Evolutionary conservation across 2,113 vertebrate species (phyloP).

Genomic region (Podocnemis expansa): DNA sequence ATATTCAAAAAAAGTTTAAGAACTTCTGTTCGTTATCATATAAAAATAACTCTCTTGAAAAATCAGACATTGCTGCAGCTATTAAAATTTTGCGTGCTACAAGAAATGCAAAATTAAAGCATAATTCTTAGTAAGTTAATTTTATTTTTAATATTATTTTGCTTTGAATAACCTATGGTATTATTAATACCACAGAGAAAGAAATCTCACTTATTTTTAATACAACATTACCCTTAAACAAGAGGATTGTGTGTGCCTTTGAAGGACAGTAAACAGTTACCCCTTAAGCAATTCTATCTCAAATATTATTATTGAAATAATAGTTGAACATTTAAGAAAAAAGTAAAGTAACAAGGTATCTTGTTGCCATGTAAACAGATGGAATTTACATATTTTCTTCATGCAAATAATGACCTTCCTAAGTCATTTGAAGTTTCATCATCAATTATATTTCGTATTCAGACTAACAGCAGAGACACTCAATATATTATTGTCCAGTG

Average conservation of each 20-base stretch:
- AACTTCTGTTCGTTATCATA: not conserved
- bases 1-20: not conserved
- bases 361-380: slow-evolving; percentile 5
- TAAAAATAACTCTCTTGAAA: not conserved
- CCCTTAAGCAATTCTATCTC: not conserved
- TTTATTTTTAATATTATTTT: not conserved
- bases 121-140: not conserved
- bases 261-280: not conserved
- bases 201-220: not conserved
- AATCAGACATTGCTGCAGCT: not conserved
- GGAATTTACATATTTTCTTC: slow-evolving; percentile 28
- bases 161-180: not conserved
- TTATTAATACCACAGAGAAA: not conserved
- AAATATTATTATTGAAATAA: slow-evolving; percentile 25
- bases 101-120: not conserved
- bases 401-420: not conserved
- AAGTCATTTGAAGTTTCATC: slow-evolving; percentile 7
- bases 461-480: not conserved
- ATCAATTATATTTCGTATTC: slow-evolving; percentile 2
- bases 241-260: not conserved
- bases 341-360: slow-evolving; percentile 22
- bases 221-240: not conserved
- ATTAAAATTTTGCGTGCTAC: not conserved
- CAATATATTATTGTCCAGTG: not conserved
- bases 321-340: slow-evolving; percentile 3